phyloP scores from a whole-genome alignment of 2,113 vertebrate genomes.

The Lagopus leucura region DNA sequence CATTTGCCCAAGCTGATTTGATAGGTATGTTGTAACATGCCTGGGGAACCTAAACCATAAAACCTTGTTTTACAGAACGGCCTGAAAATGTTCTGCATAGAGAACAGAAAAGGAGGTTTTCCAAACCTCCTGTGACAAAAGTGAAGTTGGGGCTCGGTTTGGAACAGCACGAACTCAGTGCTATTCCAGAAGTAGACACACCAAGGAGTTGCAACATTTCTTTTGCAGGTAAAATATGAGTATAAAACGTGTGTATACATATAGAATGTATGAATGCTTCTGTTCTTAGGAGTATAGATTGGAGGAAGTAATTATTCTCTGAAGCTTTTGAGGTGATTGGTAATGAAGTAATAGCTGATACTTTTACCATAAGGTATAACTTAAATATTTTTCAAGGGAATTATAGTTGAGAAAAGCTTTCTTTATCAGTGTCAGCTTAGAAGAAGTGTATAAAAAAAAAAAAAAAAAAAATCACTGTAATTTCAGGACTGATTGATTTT shows the following conservation, averaged over 20 bases:
- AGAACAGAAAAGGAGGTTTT: slow-evolving; percentile 62
- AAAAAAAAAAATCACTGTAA: neutral
- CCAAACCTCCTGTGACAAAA: slow-evolving; percentile 85
- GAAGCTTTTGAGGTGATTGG: neutral
- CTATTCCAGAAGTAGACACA: slow-evolving; percentile 89
- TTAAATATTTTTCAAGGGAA: neutral
- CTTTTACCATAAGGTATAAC: neutral
- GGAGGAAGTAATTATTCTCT: neutral
- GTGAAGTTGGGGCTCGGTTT: slow-evolving; percentile 76
- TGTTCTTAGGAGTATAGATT: neutral
- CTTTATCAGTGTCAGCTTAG: neutral
- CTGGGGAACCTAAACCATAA: neutral
- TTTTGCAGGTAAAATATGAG: slow-evolving; percentile 73
- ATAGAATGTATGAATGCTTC: neutral
- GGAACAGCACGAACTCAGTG: slow-evolving; percentile 91
- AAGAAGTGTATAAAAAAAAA: neutral
- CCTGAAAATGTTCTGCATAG: neutral
- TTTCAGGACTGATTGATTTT: neutral
- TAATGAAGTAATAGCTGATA: neutral
- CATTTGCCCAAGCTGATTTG: neutral
- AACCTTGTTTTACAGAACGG: slow-evolving; percentile 58
- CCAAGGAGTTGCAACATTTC: slow-evolving; percentile 74
- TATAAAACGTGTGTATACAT: neutral
- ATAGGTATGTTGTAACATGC: neutral
- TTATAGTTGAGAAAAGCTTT: neutral